Conservation (phyloP, 2,797 vertebrate species). For the Xyrichtys novacula region DNA sequence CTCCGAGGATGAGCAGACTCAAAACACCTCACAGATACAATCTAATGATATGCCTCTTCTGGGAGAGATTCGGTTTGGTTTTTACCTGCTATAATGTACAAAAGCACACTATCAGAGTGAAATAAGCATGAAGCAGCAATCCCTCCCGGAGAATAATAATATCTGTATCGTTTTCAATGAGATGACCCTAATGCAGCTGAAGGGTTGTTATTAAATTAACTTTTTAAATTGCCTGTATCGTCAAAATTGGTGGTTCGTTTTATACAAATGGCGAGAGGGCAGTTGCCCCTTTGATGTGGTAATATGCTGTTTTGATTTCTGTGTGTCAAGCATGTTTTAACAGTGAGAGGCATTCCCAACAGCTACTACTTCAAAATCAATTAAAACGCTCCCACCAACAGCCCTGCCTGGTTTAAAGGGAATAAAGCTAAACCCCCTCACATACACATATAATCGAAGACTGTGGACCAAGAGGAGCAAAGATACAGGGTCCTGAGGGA, state of each 20-base stretch:
- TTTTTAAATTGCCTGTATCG: constrained; percentile 62
- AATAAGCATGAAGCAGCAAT: constrained; percentile 18
- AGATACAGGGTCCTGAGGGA: constrained; percentile 55
- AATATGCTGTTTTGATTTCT: constrained; percentile 78
- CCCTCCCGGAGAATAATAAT: constrained; percentile 20
- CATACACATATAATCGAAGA: constrained; percentile 50
- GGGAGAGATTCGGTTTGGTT: constrained; percentile 23
- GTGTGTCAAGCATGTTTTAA: constrained; percentile 76
- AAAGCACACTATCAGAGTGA: constrained; percentile 12
- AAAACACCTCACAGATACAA: constrained; percentile 7
- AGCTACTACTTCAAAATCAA: constrained; percentile 77
- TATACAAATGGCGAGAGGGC: constrained; percentile 61
- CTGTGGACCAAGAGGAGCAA: constrained; percentile 49
- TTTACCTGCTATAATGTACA: not conserved
- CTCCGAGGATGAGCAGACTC: constrained; percentile 32
- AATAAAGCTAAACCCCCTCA: constrained; percentile 47
- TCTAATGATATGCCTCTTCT: constrained; percentile 14
- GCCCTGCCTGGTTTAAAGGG: constrained; percentile 59
- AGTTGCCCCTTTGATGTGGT: constrained; percentile 78
- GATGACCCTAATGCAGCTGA: constrained; percentile 50
- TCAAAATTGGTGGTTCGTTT: constrained; percentile 63
- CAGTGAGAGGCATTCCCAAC: constrained; percentile 72
- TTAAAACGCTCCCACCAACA: constrained; percentile 74
- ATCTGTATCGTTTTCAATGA: constrained; percentile 26
- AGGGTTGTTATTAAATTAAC: constrained; percentile 55